These are phyloP conservation scores for Ictidomys tridecemlineatus DNA, from an alignment of 2,113 vertebrate genomes.

Conservation along the genomic window DNA sequence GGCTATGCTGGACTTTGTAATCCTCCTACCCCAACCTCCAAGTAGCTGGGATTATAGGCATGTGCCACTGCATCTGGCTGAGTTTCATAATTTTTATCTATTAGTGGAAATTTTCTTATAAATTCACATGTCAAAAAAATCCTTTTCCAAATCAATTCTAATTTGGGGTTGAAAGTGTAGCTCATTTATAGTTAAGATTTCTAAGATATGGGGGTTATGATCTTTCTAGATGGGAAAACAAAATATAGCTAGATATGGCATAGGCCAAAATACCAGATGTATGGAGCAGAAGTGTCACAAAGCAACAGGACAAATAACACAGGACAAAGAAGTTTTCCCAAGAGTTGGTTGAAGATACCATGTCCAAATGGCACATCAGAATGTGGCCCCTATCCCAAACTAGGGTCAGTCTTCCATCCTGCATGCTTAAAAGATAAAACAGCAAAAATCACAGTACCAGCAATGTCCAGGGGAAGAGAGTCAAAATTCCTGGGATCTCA, in stretches of 20 bases:
- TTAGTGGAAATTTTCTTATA: conserved; percentile 27
- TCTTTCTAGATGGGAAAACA: conserved; percentile 38
- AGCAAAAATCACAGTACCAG: not conserved
- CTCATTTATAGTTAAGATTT: conserved; percentile 36
- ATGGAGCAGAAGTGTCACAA: not conserved
- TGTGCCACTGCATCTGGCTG: not conserved
- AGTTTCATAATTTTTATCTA: conserved; percentile 3
- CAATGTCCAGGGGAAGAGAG: not conserved
- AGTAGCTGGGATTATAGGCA: not conserved
- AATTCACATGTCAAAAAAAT: not conserved
- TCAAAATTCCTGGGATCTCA: not conserved
- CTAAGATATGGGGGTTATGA: not conserved
- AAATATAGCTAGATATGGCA: not conserved
- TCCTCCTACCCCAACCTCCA: not conserved
- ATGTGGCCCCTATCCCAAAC: not conserved
- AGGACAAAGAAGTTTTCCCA: not conserved
- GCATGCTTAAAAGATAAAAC: not conserved
- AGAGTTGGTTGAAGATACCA: not conserved
- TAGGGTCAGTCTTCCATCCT: not conserved
- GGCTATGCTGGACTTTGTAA: not conserved
- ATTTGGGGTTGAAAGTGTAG: conserved; percentile 22
- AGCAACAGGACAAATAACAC: not conserved
- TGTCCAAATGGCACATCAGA: not conserved
- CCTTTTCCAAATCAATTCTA: conserved; percentile 10
- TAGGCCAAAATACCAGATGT: not conserved